Base-by-base conservation (phyloP, 2,113 vertebrate genomes). In the Nycticorax nycticorax region DNA sequence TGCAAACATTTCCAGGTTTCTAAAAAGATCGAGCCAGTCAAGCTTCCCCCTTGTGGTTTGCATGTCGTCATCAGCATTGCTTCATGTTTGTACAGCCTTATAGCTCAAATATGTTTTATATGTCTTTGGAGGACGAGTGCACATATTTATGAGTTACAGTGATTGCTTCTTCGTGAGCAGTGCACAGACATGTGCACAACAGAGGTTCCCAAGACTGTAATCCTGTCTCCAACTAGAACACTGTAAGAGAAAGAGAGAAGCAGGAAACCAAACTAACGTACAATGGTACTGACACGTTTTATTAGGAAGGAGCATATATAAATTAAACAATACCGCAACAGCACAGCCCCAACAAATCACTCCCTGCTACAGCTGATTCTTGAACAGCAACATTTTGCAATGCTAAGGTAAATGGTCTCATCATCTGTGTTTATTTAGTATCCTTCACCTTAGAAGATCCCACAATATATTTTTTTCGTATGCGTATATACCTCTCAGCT, bases 71-170 rank as follows among this genome's bases (percentile, higher is more conserved):
- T 75, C 96, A 90, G 79, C 93, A 96, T 39, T 72, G 78, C 91
- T 94, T 63, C 2, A 2, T 97, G 94, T 97, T 97, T 97, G 95
- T 89, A 96, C 12, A 97, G 92, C 79, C 95, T 95, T 94, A 94
- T 45, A 97, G 87, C 91, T 97, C 96, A 97, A 97, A 97, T 88
- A 97, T 67, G 77, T 48, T 96, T 97, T 97, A 93, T 94, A 60
- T 92, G 93, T 89, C 95, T 97, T 96, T 89, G 77, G 93, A 97
- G 95, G 89, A 90, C 5, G 43, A 96, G 86, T 47, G 86, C 92
- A 89, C 96, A 76, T 93, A 97, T 97, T 97, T 93, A 93, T 92
- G 93, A 95, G 92, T 90, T 93, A 85, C 84, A 96, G 50, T n/a
- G 77, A 94, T 94, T 96, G 92, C 91, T 75, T 93, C 75, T 96